Evolutionary conservation across 2,113 vertebrate species (phyloP), one percentile per base, ranked within the genome.

Genomic region (Anhinga anhinga): DNA sequence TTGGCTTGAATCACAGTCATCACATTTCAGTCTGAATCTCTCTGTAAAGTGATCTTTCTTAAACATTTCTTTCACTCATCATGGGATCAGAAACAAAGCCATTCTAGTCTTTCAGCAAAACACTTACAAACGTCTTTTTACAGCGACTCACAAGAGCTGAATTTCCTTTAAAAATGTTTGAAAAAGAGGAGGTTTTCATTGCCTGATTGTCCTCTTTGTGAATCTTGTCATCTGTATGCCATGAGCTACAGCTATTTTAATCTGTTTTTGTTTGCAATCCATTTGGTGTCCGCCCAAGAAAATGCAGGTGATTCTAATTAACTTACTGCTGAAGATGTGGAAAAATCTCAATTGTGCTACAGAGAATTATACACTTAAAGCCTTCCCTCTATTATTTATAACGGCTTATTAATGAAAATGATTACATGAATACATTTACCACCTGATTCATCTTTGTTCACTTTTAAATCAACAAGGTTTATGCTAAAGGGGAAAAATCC

Each of bases 141-240:
- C 91, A 63, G 92, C 95, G 82, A 99, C 98, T 98, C 98, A 98
- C 97, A 98, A 99, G 98, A 99, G 98, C 98, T 98, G 98, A 97
- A 99, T 99, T 99, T 99, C 98, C 98, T 99, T 98, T 98, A 97
- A 98, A 98, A 98, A 73, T 94, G 97, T 97, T 97, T 97, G 98
- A 98, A 98, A 97, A 98, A 98, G 98, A 90, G 97, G 98, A 98
- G 97, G 98, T 98, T 99, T 99, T 98, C 98, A 98, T 97, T 97
- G 97, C 97, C 98, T 99, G 93, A 98, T 98, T 98, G 98, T 98
- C 97, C 98, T 98, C 97, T 98, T 99, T 98, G 97, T 97, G 98
- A 97, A 97, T 99, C 99, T 99, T 99, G 99, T 99, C 99, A 99
- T 99, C 99, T 99, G 99, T 98, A 97, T 98, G 97, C 98, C 98